Percentiles rank a stretch among this genome's conserved stretches.
Conservation (phyloP, 2,888 invertebrate genomes). For the Selenia dentaria region DNA sequence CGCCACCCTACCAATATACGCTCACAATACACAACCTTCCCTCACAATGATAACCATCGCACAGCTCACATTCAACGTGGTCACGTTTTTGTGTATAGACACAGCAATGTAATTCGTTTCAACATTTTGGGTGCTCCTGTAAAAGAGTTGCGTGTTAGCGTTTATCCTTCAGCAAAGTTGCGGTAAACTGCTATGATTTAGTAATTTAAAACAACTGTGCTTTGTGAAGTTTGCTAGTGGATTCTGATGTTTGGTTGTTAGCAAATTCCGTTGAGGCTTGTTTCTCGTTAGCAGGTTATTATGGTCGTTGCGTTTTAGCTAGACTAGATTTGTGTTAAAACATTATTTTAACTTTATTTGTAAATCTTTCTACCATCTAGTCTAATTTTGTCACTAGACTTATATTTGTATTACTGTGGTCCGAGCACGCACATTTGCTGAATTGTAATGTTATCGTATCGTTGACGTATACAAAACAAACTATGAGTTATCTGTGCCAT, state of each 20-base stretch:
- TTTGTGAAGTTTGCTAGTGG: slow-evolving; percentile 37
- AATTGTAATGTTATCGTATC: too few relatives aligned
- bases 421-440: too few relatives aligned
- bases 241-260: slow-evolving; percentile 38
- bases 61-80: slow-evolving; percentile 6
- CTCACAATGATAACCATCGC: slow-evolving; percentile 29
- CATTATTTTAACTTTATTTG: neutral
- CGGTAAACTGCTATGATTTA: slow-evolving; percentile 37
- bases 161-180: slow-evolving; percentile 15
- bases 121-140: neutral
- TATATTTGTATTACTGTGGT: too few relatives aligned
- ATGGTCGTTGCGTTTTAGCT: slow-evolving; percentile 12
- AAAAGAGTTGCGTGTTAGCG: slow-evolving; percentile 18
- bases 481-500: too few relatives aligned
- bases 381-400: too few relatives aligned
- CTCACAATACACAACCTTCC: slow-evolving; percentile 28
- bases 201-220: slow-evolving; percentile 46
- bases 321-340: neutral
- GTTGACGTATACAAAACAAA: too few relatives aligned
- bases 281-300: slow-evolving; percentile 20
- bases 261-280: slow-evolving; percentile 28
- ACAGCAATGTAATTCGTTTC: slow-evolving; percentile 1
- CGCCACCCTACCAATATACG: slow-evolving; percentile 24
- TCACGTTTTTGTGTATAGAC: neutral
- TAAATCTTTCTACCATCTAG: too few relatives aligned